Evolutionary conservation across 2,113 vertebrate species (phyloP), one percentile per base, ranked within the genome.

Genomic region (Nibea coibor): DNA sequence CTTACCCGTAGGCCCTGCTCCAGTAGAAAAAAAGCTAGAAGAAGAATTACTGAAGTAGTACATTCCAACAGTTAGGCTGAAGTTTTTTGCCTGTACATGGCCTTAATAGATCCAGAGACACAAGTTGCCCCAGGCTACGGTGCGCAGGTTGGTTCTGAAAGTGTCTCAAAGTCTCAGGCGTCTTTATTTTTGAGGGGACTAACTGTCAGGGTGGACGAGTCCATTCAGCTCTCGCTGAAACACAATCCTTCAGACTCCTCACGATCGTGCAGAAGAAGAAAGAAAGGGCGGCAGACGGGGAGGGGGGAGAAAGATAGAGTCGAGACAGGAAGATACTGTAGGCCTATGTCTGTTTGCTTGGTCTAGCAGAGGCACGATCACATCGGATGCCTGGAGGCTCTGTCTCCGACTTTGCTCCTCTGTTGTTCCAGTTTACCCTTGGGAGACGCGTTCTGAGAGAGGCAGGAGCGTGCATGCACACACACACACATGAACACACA

Each of bases 341-440:
- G 75, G 45, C 35, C 47, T 71, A 62, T 81, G 83, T 91, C 79
- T 92, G 87, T 91, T 90, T 88, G 79, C 75, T 68, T 75, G 89
- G 87, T 92, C 85, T 88, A 78, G 87, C 84, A 63, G 88, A 86
- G 88, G 90, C 73, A 74, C 57, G 82, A 91, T 91, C 83, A 78
- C 85, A 79, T 87, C 43, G 45, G 72, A 85, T 83, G 90, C 88
- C 91, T 87, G 78, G 79, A 48, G 89, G 89, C 89, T 79, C 67
- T 9, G 68, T 87, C 88, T 91, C 61, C 51, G 8, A 72, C 82
- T 83, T 76, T 50, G 72, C 79, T 86, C 57, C 59, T 81, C 74
- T 80, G 78, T 89, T 80, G 89, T 89, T 82, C 84, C 78, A 66
- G 15, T 69, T 77, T 64, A 82, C 80, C 89, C 83, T 54, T 62